phyloP scores from a whole-genome alignment of 2,113 vertebrate species.

The Progne subis region DNA sequence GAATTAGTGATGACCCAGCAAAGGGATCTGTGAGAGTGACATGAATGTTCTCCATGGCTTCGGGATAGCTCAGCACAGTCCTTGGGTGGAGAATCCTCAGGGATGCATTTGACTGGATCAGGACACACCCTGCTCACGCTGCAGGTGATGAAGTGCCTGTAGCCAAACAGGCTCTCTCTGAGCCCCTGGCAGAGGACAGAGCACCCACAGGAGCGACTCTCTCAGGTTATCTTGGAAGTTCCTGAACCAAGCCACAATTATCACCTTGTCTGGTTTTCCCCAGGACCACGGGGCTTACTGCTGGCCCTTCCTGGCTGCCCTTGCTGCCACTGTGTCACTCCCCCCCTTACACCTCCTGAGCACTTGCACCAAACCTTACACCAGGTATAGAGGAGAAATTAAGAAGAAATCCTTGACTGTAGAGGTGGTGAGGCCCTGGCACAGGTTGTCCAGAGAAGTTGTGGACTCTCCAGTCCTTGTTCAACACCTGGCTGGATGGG shows the following conservation, averaged over 20 bases:
- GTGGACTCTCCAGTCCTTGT: background rate
- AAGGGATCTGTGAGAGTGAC: background rate
- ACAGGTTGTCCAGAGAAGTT: background rate
- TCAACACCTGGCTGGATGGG: accelerated
- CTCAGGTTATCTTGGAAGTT: background rate
- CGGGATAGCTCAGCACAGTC: background rate
- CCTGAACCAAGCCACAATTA: background rate
- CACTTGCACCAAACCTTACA: no score
- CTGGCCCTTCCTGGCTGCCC: background rate
- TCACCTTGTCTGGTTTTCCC: background rate
- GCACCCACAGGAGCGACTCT: accelerated
- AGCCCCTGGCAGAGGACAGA: background rate
- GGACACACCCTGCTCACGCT: background rate
- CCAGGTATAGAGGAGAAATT: background rate
- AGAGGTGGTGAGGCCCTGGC: background rate
- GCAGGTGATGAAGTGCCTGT: accelerated
- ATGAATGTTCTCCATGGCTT: background rate
- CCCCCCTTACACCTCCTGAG: background rate
- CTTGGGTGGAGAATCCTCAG: background rate
- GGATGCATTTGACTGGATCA: accelerated
- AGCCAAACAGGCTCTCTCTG: background rate
- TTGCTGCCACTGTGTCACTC: accelerated
- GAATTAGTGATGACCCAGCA: background rate
- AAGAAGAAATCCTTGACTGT: background rate
- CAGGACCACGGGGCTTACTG: no score